Base-by-base conservation (phyloP, 2,797 vertebrate genomes). In the Prunella strophiata region DNA sequence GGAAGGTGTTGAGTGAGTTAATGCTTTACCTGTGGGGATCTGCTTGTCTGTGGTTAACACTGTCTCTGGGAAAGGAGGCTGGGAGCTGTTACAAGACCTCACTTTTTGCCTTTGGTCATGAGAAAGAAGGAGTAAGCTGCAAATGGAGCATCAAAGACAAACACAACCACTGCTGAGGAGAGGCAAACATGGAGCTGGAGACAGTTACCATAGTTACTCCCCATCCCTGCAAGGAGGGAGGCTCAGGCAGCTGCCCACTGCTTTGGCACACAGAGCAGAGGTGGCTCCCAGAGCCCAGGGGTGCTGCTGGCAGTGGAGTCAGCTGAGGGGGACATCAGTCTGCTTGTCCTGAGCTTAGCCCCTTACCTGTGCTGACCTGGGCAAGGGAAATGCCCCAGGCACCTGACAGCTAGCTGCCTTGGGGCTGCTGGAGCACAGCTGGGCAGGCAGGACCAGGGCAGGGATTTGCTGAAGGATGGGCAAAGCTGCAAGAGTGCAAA, bases 171-270 rank as follows among this genome's bases (percentile, higher is more conserved):
- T 61, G 40, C 61, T 76, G 85, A 90, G 76, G 55, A 81, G 85
- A 94, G 62, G 79, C 91, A 96, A 85, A 84, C 50, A 81, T 40
- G 95, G 86, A 89, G 47, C 93, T 90, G 79, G 66, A 91, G 88
- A 88, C 94, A 74, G 96, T 97, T 97, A 84, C 95, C 93, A 97
- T 97, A 96, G 96, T 88, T 97, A 97, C 96, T 82, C 43, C 70
- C 61, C 48, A 90, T 70, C 30, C 71, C 43, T 78, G 71, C 32
- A 45, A 80, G 73, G 36, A 92, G 43, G 36, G 67, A 86, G 36
- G 71, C 63, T 90, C 85, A 91, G 81, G 61, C 86, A 91, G 74
- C 78, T 91, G 91, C 79, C 84, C 79, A 30, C 57, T 88, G 85
- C 81, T 91, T 71, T 90, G 85, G 59, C 63, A 63, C 8, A 14